Evolutionary conservation across 2,113 vertebrate species (phyloP).

Genomic region (Istiophorus platypterus): DNA sequence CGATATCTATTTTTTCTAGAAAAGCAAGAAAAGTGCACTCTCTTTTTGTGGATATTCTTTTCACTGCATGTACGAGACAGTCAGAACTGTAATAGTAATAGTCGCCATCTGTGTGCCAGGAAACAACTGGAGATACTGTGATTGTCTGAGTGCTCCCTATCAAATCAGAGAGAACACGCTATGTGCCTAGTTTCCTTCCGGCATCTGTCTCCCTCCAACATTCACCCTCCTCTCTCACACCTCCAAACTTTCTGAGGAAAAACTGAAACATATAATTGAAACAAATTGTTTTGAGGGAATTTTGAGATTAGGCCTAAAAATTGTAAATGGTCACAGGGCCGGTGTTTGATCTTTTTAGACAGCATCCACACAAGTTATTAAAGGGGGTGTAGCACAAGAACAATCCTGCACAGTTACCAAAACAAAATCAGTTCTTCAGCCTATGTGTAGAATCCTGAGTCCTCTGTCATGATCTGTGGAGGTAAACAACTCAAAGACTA

Average conservation of each 20-base stretch:
- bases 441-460: no score
- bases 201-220: neutral
- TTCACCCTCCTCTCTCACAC: neutral
- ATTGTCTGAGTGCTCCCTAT: neutral
- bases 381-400: neutral
- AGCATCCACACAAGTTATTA: no score
- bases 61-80: neutral
- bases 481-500: neutral
- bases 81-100: neutral
- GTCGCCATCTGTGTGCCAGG: conserved; percentile 12
- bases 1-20: neutral
- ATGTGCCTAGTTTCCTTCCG: conserved; percentile 32
- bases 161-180: conserved; percentile 31
- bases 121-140: conserved; percentile 41
- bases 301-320: neutral
- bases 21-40: neutral
- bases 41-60: neutral
- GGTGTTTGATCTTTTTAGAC: neutral
- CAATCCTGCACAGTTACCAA: neutral
- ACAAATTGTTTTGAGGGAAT: no score
- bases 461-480: neutral
- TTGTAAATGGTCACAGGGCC: neutral
- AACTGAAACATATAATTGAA: neutral
- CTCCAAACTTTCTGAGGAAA: neutral
- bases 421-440: neutral